These are phyloP conservation scores for Xylocampa areola DNA, from an alignment of 2,888 invertebrate species.

Conservation along the genomic window DNA sequence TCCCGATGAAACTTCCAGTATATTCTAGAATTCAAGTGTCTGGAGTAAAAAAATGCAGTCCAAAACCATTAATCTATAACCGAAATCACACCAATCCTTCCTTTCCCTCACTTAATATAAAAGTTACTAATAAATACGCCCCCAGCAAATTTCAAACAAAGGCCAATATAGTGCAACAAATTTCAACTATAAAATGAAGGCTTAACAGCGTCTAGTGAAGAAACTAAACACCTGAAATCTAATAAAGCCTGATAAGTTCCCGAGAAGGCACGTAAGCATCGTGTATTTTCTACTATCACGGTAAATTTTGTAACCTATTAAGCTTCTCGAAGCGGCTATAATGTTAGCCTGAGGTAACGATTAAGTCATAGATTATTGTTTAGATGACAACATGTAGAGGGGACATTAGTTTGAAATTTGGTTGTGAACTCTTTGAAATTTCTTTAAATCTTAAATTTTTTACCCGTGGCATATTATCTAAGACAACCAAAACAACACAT, in stretches of 20 bases:
- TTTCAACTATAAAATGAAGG: constrained; percentile 62
- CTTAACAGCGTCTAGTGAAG: constrained; percentile 63
- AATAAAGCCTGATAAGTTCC: constrained; percentile 82
- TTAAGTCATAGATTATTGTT: constrained; percentile 82
- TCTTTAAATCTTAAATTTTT: background rate
- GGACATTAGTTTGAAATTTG: constrained; percentile 35
- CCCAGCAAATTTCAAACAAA: constrained; percentile 48
- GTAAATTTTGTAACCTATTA: constrained; percentile 89
- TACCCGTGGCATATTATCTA: no score
- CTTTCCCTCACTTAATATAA: no score
- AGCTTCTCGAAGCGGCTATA: constrained; percentile 88
- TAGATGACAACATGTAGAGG: constrained; percentile 61
- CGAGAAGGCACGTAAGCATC: constrained; percentile 83
- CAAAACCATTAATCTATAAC: no score
- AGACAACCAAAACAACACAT: no score
- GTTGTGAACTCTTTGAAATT: no score
- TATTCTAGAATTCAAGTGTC: no score
- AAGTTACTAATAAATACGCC: constrained; percentile 30
- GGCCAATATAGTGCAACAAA: constrained; percentile 58
- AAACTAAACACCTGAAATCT: constrained; percentile 81
- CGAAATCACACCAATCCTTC: no score
- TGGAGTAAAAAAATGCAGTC: no score
- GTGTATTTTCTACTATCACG: constrained; percentile 88
- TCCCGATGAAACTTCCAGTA: no score
- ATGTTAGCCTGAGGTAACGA: constrained; percentile 89